phyloP scores from a whole-genome alignment of 2,797 vertebrate species.

The Phrynocephalus guinanensis region DNA sequence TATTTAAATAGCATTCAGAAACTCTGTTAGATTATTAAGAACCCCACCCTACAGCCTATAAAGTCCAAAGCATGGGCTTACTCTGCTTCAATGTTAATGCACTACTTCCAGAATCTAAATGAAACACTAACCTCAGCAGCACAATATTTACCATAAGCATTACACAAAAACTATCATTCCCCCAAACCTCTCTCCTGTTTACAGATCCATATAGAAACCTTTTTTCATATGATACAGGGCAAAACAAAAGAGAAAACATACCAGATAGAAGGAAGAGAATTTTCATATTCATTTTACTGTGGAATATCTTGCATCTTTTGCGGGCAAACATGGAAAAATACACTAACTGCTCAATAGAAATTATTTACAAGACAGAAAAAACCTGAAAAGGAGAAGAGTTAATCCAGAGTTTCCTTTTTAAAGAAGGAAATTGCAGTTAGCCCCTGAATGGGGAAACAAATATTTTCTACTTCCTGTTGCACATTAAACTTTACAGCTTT shows the following conservation, averaged over 20 bases:
- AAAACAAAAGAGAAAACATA: conserved; percentile 36
- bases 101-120: not conserved
- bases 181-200: not conserved
- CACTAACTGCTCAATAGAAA: not conserved
- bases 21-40: not conserved
- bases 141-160: not conserved
- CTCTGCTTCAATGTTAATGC: not conserved
- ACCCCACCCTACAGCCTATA: not conserved
- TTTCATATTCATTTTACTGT: conserved; percentile 53
- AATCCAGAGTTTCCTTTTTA: conserved; percentile 53
- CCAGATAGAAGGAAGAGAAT: conserved; percentile 65
- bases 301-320: not conserved
- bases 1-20: not conserved
- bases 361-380: conserved; percentile 30
- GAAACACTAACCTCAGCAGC: not conserved
- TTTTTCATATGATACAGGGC: not conserved
- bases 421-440: conserved; percentile 70
- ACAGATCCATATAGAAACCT: not conserved
- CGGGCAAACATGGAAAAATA: not conserved
- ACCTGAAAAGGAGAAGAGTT: conserved; percentile 54
- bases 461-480: conserved; percentile 10
- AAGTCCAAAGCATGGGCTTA: not conserved
- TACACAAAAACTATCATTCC: not conserved
- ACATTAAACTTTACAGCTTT: not conserved
- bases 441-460: not conserved